A percentile compares a stretch with the other conserved stretches of the same genome.
Conservation (phyloP, 2,797 vertebrate genomes). For the Heliangelus exortis region DNA sequence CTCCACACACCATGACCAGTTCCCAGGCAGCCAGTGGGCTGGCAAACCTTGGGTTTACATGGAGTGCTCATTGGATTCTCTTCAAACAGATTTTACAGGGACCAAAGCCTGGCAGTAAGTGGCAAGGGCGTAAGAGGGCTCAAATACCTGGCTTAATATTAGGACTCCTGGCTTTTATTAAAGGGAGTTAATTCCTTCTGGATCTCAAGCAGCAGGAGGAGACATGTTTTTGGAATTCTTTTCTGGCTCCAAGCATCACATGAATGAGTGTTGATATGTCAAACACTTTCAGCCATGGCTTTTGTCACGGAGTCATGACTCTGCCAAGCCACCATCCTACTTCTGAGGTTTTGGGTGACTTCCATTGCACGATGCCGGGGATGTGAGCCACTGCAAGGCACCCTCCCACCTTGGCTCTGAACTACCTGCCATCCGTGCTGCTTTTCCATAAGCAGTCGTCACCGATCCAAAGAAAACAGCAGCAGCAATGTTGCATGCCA, state of each 20-base stretch:
- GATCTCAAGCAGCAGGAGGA: background rate
- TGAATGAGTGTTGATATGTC: background rate
- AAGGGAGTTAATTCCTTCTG: background rate
- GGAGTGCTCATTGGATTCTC: background rate
- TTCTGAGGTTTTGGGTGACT: conserved; percentile 10
- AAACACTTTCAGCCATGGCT: conserved; percentile 24
- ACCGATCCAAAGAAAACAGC: conserved; percentile 19
- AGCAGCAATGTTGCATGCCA: background rate
- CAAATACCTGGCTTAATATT: background rate
- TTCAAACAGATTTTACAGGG: background rate
- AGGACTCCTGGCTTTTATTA: background rate
- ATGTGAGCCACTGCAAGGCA: background rate
- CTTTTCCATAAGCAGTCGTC: conserved; percentile 13
- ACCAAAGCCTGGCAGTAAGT: background rate
- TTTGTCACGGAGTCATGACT: conserved; percentile 42
- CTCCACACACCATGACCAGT: background rate
- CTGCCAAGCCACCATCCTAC: conserved; percentile 38
- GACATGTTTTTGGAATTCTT: background rate
- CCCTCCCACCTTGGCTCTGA: background rate
- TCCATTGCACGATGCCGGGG: background rate
- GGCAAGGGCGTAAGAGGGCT: background rate
- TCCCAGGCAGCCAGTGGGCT: background rate
- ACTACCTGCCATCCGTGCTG: background rate
- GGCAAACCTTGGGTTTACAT: background rate
- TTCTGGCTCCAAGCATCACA: conserved; percentile 11